Evolutionary conservation across 2,888 invertebrate species (phyloP).

Genomic region (Quadroppia sp.): DNA sequence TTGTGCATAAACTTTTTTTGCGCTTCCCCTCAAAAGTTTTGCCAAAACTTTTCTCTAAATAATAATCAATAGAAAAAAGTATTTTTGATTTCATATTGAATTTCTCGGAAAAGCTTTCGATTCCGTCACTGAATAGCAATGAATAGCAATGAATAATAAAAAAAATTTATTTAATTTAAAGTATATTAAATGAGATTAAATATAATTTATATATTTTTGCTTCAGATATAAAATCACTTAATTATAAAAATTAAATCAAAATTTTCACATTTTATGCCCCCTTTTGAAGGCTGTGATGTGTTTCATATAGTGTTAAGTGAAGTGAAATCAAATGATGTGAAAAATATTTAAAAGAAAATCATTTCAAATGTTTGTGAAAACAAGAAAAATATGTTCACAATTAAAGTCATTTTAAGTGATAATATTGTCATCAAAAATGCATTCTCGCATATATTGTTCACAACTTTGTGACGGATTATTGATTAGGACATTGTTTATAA

Average conservation of each 20-base stretch:
- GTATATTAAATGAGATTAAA: too few species aligned
- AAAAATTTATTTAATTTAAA: not conserved
- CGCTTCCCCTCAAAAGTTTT: not conserved
- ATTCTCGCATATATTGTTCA: not conserved
- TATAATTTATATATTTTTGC: too few species aligned
- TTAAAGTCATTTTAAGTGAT: not conserved
- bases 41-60: too few species aligned
- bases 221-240: too few species aligned
- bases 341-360: not conserved
- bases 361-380: not conserved
- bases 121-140: not conserved
- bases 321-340: not conserved
- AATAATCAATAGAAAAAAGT: not conserved
- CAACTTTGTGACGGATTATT: not conserved
- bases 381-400: not conserved
- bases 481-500: not conserved
- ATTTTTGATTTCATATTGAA: not conserved
- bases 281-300: too few species aligned
- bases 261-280: too few species aligned
- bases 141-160: not conserved
- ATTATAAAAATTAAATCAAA: too few species aligned
- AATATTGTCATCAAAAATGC: not conserved
- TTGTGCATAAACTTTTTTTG: not conserved
- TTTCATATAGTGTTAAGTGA: too few species aligned
- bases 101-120: not conserved